phyloP scores from a whole-genome alignment of 2,797 vertebrate species.

The Oreochromis grahami region DNA sequence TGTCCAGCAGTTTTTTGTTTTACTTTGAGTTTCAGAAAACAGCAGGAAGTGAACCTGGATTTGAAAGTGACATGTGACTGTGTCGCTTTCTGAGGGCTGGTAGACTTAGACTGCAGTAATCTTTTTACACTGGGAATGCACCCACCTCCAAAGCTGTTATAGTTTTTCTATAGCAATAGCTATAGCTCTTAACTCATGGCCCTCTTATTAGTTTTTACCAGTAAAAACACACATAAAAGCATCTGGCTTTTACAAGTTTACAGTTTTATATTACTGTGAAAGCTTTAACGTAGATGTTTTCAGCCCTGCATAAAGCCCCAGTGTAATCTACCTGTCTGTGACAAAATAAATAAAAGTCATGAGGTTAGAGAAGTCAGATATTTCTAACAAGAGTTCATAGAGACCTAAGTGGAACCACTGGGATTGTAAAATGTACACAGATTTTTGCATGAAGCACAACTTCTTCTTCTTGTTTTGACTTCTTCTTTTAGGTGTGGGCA shows the following conservation, averaged over 20 bases:
- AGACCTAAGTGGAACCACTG: background rate
- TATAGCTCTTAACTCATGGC: background rate
- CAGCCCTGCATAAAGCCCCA: background rate
- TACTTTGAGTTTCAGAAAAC: conserved; percentile 10
- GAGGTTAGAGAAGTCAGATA: background rate
- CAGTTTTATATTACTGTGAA: background rate
- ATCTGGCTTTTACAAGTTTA: background rate
- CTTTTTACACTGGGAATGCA: background rate
- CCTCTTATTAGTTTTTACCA: background rate
- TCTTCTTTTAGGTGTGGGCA: background rate
- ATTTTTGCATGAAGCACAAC: background rate
- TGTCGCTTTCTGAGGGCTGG: background rate
- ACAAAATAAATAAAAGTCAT: background rate
- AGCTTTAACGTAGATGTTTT: background rate
- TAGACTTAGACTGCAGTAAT: background rate
- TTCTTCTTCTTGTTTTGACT: background rate
- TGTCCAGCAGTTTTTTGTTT: background rate
- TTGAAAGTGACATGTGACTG: conserved; percentile 19
- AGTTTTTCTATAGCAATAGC: background rate
- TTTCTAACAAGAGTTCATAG: background rate
- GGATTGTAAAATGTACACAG: background rate
- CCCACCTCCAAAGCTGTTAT: background rate
- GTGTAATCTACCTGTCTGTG: background rate
- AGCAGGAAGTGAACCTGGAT: conserved; percentile 54
- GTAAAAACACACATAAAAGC: background rate